Base-by-base conservation (phyloP, 64 coral and sea anemone species). In the Hydrozoanthus tunicans region DNA sequence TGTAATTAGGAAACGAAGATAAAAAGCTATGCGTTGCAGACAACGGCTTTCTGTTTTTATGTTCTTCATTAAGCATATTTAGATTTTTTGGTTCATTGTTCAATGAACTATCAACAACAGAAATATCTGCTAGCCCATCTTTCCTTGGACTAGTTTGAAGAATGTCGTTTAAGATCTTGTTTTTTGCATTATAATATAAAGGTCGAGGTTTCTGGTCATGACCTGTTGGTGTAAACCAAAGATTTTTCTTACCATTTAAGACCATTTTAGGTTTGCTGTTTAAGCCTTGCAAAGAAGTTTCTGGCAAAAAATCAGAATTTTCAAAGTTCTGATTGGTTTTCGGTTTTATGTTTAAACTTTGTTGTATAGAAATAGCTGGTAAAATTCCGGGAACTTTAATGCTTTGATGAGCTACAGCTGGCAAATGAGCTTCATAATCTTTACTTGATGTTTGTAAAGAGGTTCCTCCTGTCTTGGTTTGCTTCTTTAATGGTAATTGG, bases 1-100 rank as follows among this genome's bases (percentile, higher is more conserved):
- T 88, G 17, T 88, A 72, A 59, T 59, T 51, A 74, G 8, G 51
- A 32, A 88, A 75, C 32, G 56, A 58, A 12, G 84, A 59, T 61
- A 75, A 32, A 23, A 60, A 51, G 25, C 58, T 88, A 74, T 74
- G 17, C 59, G 59, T 88, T 75, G 57, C 68, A 20, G 74, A 61
- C 56, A 4, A n/a, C 15, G 55, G 23, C 9, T 86, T 71, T 56
- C 2, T 17, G 4, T 86, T 86, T 71, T 70, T 86, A 52, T 69
- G 17, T 23, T 72, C 56, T 71, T 53, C 82, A 86, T 69, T 70
- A 20, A 72, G 17, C 53, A 27, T 24, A n/a, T 55, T 23, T 56
- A 53, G 43, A 61, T 64, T 58, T 70, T 70, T 32, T 32, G 55
- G 17, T 43, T 2, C 56, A 59, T 70, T 55, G 58, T 88, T 43